Conservation (phyloP, 2,797 vertebrate genomes). For the Tolypeutes matacus region DNA sequence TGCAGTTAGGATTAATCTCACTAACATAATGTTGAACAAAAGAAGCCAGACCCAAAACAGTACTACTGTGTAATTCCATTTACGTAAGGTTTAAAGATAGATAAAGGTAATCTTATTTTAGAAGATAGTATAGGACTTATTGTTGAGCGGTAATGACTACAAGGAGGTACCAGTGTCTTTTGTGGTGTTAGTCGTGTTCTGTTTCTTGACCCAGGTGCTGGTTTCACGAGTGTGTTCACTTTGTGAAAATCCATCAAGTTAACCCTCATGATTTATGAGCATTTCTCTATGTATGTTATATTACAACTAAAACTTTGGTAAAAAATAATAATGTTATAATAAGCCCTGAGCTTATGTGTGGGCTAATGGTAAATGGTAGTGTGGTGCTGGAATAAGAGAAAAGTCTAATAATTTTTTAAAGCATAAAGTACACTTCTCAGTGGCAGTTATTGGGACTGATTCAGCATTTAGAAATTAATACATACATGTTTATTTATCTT, state of each 20-base stretch:
- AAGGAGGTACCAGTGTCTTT: neutral
- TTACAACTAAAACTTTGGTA: neutral
- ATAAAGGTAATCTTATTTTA: neutral
- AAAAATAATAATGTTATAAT: neutral
- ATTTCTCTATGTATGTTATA: neutral
- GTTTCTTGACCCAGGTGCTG: neutral
- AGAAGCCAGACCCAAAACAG: neutral
- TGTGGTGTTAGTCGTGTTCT: neutral
- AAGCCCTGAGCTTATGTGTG: neutral
- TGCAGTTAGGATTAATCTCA: neutral
- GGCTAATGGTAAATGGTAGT: neutral
- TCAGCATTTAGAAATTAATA: conserved; percentile 25
- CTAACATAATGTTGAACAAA: neutral
- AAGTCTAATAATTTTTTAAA: neutral
- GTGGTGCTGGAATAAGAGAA: neutral
- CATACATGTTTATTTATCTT: neutral
- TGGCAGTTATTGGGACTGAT: neutral
- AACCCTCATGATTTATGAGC: neutral
- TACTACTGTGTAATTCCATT: neutral
- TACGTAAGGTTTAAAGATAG: neutral
- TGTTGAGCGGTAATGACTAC: neutral
- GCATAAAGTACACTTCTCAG: conserved; percentile 1
- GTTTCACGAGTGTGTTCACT: neutral
- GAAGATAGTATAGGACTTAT: neutral
- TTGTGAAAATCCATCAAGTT: neutral